These are phyloP conservation scores for Orchestes rusci DNA, from an alignment of 2,888 invertebrate species.

Conservation along the genomic window DNA sequence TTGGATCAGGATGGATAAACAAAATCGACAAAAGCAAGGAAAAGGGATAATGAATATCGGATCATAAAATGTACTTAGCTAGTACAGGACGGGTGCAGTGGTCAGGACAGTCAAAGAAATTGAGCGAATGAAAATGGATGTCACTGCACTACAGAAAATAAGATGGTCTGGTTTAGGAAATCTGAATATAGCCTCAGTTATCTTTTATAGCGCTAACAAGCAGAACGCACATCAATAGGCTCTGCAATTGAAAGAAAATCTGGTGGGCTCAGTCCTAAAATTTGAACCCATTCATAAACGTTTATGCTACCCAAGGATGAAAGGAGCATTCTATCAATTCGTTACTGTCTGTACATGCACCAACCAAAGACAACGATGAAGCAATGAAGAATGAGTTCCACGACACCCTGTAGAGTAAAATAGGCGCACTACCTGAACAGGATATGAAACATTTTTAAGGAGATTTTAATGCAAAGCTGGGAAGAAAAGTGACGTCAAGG, in stretches of 20 bases:
- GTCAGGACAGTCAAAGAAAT: constrained; percentile 9
- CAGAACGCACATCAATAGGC: not conserved
- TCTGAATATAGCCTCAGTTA: constrained; percentile 1
- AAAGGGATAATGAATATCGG: constrained; percentile 11
- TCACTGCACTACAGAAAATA: constrained; percentile 8
- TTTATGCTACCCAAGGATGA: too few species aligned
- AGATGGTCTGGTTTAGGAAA: constrained; percentile 11
- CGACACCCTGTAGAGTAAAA: too few species aligned
- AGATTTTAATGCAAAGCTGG: constrained; percentile 14
- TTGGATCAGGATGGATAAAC: constrained; percentile 12
- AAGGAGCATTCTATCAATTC: too few species aligned
- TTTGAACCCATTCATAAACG: not conserved
- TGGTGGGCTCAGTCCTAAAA: constrained; percentile 1
- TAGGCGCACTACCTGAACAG: too few species aligned
- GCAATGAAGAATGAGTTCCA: too few species aligned
- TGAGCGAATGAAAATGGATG: constrained; percentile 7
- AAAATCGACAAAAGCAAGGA: constrained; percentile 6
- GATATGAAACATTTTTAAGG: too few species aligned
- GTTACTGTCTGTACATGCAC: too few species aligned
- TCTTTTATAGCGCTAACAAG: too few species aligned
- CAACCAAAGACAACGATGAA: too few species aligned
- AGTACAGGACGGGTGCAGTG: constrained; percentile 5
- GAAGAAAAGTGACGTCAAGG: constrained; percentile 7
- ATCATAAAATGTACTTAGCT: too few species aligned
- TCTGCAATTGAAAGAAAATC: too few species aligned